Evolutionary conservation across 2,888 invertebrate genomes (phyloP).

Genomic region (Acanthosepion pharaonis): DNA sequence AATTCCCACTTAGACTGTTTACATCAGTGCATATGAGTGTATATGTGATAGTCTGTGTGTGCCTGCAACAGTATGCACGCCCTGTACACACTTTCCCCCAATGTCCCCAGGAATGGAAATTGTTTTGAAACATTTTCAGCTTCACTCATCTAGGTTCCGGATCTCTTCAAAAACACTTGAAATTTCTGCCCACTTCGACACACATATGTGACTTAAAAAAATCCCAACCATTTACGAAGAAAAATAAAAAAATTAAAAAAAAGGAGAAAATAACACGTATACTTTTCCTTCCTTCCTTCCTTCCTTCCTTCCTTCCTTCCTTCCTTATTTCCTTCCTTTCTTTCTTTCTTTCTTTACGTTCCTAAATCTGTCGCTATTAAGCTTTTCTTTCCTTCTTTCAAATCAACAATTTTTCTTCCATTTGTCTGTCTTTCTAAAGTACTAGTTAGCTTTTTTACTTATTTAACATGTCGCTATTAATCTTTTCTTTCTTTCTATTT

Average conservation of each 20-base stretch:
- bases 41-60: background rate
- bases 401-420: too few relatives aligned
- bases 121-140: background rate
- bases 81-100: background rate
- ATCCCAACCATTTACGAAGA: slow-evolving; percentile 16
- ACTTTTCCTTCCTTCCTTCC: background rate
- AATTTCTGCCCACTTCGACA: background rate
- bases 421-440: too few relatives aligned
- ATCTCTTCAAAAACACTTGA: slow-evolving; percentile 14
- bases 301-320: background rate
- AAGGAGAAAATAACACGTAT: too few relatives aligned
- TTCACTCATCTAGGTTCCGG: background rate
- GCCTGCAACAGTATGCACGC: too few relatives aligned
- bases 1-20: background rate
- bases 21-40: background rate
- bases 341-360: too few relatives aligned
- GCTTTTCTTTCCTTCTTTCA: too few relatives aligned
- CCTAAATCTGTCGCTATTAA: too few relatives aligned
- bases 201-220: background rate
- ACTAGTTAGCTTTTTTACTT: too few relatives aligned
- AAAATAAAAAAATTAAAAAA: background rate
- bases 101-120: background rate
- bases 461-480: too few relatives aligned
- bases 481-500: too few relatives aligned
- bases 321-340: too few relatives aligned